Evolutionary conservation across 2,888 invertebrate species (phyloP).

Genomic region (Drosophila emarginata): DNA sequence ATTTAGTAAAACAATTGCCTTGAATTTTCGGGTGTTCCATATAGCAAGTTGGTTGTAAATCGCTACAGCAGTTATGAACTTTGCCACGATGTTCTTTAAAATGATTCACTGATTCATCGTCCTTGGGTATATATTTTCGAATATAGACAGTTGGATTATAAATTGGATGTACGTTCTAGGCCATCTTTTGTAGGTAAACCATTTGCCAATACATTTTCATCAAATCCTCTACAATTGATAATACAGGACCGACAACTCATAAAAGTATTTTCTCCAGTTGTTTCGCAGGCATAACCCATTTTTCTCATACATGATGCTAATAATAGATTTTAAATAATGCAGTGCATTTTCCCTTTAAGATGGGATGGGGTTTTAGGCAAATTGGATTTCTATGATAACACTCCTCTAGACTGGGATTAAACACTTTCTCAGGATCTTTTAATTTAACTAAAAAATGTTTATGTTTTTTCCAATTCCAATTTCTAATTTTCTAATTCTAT

Average conservation of each 20-base stretch:
- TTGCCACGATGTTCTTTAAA: no score
- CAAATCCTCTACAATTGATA: background rate
- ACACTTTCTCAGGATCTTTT: no score
- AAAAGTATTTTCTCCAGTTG: accelerated
- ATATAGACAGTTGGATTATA: background rate
- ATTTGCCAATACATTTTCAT: background rate
- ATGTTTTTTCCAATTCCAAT: no score
- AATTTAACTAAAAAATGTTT: no score
- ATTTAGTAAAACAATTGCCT: background rate
- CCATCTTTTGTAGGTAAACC: no score
- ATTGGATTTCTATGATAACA: background rate
- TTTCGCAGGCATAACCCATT: background rate
- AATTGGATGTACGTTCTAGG: no score
- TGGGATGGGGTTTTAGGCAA: background rate
- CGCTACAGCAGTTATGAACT: no score
- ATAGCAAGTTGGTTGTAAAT: background rate
- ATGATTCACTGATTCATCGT: no score
- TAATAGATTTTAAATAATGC: background rate
- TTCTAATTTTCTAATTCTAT: no score
- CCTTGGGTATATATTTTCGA: background rate
- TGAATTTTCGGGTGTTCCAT: background rate
- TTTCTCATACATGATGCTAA: background rate
- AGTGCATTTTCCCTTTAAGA: background rate
- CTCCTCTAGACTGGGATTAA: background rate
- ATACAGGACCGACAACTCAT: background rate